phyloP scores from a whole-genome alignment of 2,797 vertebrate genomes.

The Threskiornis aethiopicus region DNA sequence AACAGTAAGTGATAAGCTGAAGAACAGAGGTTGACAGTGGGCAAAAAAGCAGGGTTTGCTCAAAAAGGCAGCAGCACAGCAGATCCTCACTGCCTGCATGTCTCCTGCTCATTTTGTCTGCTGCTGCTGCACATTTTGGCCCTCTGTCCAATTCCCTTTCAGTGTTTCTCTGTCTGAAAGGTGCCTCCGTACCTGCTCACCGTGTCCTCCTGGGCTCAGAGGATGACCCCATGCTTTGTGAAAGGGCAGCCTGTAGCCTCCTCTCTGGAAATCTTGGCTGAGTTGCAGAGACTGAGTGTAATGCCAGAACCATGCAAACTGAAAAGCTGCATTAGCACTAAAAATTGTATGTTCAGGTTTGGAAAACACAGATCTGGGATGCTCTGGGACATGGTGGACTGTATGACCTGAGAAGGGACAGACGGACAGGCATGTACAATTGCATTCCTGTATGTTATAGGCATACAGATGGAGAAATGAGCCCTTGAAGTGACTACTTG shows the following conservation, averaged over 20 bases:
- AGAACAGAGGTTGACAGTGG: not conserved
- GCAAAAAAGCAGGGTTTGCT: not conserved
- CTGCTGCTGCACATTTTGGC: not conserved
- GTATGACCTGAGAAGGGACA: not conserved
- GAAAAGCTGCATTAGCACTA: not conserved
- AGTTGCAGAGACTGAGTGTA: not conserved
- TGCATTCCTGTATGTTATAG: not conserved
- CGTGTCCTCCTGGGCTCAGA: not conserved
- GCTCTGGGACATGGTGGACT: not conserved
- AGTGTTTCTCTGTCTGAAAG: not conserved
- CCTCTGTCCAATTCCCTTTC: not conserved
- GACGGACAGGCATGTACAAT: not conserved
- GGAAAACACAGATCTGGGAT: not conserved
- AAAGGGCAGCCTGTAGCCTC: not conserved
- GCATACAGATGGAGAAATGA: not conserved
- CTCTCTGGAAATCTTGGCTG: not conserved
- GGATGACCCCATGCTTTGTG: not conserved
- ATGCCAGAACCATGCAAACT: not conserved
- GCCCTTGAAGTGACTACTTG: not conserved
- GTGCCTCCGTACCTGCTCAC: not conserved
- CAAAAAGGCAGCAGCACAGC: not conserved
- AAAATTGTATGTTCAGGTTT: not conserved
- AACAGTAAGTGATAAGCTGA: not conserved
- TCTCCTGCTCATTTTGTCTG: not conserved
- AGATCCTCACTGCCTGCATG: not conserved